phyloP scores from a whole-genome alignment of 2,113 vertebrate species.

The Nanorana parkeri region DNA sequence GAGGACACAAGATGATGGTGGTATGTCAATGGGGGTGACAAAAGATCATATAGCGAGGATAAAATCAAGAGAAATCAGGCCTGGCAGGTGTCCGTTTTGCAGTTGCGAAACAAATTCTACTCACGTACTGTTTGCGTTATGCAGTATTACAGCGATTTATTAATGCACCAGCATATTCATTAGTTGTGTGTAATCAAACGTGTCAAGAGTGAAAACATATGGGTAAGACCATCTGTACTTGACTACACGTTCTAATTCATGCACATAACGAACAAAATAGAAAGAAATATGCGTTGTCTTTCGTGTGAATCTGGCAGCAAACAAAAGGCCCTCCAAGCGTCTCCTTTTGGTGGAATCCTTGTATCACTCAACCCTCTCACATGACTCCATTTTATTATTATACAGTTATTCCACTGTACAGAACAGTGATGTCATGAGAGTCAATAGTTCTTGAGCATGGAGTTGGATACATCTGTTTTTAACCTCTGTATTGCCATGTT shows the following conservation, averaged over 20 bases:
- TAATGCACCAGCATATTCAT: slow-evolving; percentile 22
- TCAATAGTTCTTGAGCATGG: not conserved
- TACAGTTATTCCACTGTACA: not conserved
- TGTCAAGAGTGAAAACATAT: slow-evolving; percentile 8
- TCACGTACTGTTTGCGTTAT: not conserved
- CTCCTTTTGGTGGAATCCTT: not conserved
- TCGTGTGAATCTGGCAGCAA: not conserved
- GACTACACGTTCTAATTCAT: not conserved
- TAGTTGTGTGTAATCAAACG: not conserved
- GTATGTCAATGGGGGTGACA: not conserved
- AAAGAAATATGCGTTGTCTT: not conserved
- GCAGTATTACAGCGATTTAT: slow-evolving; percentile 14
- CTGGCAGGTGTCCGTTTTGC: not conserved
- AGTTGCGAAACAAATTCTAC: slow-evolving; percentile 17
- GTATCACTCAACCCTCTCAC: not conserved
- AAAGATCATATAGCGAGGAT: not conserved
- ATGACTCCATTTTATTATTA: not conserved
- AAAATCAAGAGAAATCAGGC: not conserved
- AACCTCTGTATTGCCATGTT: not conserved
- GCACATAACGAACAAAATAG: slow-evolving; percentile 20
- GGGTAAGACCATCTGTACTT: slow-evolving; percentile 11
- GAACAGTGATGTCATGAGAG: not conserved
- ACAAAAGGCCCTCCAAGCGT: not conserved
- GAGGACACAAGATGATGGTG: not conserved
- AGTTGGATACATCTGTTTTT: not conserved